Evolutionary conservation across 2,888 invertebrate species (phyloP).

Genomic region (Lasioglossum lativentre): DNA sequence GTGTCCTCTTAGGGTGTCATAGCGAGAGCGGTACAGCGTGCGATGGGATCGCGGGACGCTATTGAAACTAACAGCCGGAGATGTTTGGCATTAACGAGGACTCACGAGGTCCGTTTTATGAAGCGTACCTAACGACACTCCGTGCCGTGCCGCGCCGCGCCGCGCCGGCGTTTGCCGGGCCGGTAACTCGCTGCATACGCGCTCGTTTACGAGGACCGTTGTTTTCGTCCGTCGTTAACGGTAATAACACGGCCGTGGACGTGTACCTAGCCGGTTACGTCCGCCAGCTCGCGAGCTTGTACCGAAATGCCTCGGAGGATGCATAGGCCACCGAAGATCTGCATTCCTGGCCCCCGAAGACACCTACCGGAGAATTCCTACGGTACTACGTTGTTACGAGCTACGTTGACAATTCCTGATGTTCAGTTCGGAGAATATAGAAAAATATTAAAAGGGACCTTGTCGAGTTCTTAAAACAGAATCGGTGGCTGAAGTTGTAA

Average conservation of each 20-base stretch:
- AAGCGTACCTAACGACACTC: constrained; percentile 67
- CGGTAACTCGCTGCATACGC: constrained; percentile 53
- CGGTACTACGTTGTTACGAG: constrained; percentile 2
- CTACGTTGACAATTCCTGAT: constrained; percentile 3
- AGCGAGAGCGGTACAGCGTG: not conserved
- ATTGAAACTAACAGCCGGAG: constrained; percentile 73
- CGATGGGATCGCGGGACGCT: constrained; percentile 22
- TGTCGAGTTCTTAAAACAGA: no score
- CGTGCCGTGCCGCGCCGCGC: no score
- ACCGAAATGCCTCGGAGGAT: constrained; percentile 9
- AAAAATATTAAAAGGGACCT: no score
- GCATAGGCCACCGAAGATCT: constrained; percentile 30
- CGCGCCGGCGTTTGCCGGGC: constrained; percentile 29
- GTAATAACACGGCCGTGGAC: constrained; percentile 52
- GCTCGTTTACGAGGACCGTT: constrained; percentile 66
- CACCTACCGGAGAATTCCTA: constrained; percentile 28
- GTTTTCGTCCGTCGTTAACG: constrained; percentile 71
- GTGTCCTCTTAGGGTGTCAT: not conserved
- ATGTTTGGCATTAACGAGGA: constrained; percentile 75
- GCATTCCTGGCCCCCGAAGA: constrained; percentile 3
- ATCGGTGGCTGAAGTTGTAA: no score
- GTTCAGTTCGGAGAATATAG: no score
- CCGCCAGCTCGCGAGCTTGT: not conserved
- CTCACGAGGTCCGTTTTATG: constrained; percentile 72
- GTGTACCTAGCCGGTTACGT: constrained; percentile 19